A percentile compares a stretch with the other conserved stretches of the same genome.
Evolutionary conservation across 2,113 vertebrate species (phyloP).

Genomic region (Falcunculus frontatus): DNA sequence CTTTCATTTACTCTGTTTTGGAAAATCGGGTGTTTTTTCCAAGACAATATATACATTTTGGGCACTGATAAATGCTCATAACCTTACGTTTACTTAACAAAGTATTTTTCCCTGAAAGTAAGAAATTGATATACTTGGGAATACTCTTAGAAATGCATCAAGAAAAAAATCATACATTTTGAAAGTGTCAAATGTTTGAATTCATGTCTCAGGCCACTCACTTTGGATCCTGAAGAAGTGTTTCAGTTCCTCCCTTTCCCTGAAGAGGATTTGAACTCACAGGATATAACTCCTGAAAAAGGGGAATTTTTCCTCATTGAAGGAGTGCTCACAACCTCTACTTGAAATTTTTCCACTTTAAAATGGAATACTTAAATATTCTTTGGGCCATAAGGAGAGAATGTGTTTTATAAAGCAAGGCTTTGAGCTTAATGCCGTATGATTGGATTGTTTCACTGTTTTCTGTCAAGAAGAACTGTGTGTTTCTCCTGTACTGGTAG

Average conservation of each 20-base stretch:
- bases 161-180: not conserved
- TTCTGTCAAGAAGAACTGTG: not conserved
- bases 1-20: not conserved
- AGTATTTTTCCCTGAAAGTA: not conserved
- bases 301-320: not conserved
- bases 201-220: not conserved
- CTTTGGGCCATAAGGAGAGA: not conserved
- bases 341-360: not conserved
- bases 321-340: not conserved
- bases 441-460: not conserved
- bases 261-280: not conserved
- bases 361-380: not conserved
- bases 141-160: not conserved
- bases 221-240: not conserved
- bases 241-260: not conserved
- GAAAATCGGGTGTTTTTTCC: not conserved
- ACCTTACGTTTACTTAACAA: not conserved
- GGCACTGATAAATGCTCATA: not conserved
- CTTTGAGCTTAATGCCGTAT: rapidly evolving
- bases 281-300: not conserved
- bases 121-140: not conserved
- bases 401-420: not conserved
- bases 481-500: not conserved
- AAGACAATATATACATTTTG: not conserved
- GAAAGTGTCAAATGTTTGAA: not conserved